These are phyloP conservation scores for Empis stercorea DNA, from an alignment of 2,888 invertebrate genomes.

Conservation along the genomic window DNA sequence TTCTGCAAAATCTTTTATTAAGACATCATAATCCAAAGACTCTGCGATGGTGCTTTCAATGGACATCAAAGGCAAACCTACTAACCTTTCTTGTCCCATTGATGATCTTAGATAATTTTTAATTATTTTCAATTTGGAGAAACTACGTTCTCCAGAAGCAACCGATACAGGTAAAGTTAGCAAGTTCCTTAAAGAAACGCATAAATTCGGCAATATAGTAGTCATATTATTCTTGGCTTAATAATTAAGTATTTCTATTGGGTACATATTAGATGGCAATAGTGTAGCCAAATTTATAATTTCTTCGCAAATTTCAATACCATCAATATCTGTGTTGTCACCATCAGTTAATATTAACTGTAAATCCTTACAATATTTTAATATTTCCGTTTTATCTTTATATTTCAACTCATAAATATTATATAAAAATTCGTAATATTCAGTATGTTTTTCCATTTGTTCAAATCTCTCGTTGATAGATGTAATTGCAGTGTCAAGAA, in stretches of 20 bases:
- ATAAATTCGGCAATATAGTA: neutral
- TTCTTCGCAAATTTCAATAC: neutral
- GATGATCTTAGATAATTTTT: conserved; percentile 1
- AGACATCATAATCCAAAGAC: neutral
- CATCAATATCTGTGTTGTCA: neutral
- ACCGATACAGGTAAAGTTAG: neutral
- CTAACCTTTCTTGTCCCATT: neutral
- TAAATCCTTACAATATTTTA: neutral
- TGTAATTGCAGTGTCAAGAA: neutral
- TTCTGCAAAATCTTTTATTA: conserved; percentile 1
- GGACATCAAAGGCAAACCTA: neutral
- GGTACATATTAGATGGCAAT: neutral
- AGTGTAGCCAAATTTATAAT: neutral
- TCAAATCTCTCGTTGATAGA: neutral
- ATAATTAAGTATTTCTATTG: neutral
- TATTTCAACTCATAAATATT: neutral
- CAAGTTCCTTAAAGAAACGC: neutral
- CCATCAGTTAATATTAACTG: neutral
- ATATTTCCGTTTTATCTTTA: neutral
- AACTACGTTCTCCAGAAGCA: neutral
- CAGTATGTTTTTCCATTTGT: neutral
- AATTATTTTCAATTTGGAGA: neutral
- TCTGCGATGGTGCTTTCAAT: conserved; percentile 1
- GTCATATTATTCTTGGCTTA: neutral
- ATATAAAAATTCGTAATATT: neutral